phyloP scores from a whole-genome alignment of 53 echinoderm and acorn worm genomes.

The Actinopyga echinites region DNA sequence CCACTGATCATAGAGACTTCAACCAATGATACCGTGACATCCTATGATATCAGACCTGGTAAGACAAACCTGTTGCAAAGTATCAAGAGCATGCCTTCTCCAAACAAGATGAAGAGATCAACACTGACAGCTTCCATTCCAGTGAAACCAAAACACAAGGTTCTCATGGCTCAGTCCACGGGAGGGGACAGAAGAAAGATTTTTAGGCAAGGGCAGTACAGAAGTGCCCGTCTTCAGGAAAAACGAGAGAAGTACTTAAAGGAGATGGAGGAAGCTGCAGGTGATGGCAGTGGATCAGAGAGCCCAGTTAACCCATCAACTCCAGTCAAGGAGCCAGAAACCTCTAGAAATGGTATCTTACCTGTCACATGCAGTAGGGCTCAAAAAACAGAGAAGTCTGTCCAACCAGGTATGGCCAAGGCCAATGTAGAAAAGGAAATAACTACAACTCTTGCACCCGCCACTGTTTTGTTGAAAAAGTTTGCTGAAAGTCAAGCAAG shows the following conservation, averaged over 20 bases:
- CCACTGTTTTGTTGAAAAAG: conserved; percentile 8
- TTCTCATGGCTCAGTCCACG: background rate
- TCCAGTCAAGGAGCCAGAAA: conserved; percentile 17
- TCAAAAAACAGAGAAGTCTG: background rate
- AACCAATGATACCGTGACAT: conserved; percentile 9
- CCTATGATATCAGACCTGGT: conserved; percentile 27
- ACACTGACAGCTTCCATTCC: conserved; percentile 68
- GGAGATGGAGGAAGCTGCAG: conserved; percentile 42
- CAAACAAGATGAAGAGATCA: conserved; percentile 54
- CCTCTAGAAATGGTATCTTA: background rate
- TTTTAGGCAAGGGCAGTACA: conserved; percentile 33
- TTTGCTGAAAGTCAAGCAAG: background rate
- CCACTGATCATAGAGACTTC: conserved; percentile 34
- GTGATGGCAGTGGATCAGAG: conserved; percentile 6
- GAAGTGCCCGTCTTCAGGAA: conserved; percentile 38
- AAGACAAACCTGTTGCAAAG: conserved; percentile 49
- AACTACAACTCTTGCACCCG: background rate
- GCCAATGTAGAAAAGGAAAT: background rate
- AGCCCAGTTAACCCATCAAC: conserved; percentile 10
- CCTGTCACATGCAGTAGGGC: conserved; percentile 35
- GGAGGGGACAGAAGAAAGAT: conserved; percentile 32
- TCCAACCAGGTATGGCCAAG: background rate
- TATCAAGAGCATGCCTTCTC: conserved; percentile 58
- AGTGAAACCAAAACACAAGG: conserved; percentile 52
- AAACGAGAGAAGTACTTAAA: conserved; percentile 29